These are phyloP conservation scores for Folsomia manolachei DNA, from an alignment of 2,888 invertebrate genomes.

Conservation along the genomic window DNA sequence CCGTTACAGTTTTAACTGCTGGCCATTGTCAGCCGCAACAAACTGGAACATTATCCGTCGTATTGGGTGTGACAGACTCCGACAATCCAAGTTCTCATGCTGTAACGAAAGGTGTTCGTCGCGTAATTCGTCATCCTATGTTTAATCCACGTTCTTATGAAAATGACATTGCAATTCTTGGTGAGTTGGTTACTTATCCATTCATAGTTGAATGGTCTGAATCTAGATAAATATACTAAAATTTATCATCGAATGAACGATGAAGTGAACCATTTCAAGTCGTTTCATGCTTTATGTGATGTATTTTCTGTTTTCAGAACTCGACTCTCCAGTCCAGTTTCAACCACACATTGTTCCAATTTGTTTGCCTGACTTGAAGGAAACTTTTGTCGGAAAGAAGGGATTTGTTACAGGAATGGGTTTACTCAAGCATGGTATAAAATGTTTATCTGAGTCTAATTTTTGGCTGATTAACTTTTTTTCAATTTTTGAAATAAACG, in stretches of 20 bases:
- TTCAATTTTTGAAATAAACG: background rate
- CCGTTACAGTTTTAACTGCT: conserved; percentile 10
- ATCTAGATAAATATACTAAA: too few relatives aligned
- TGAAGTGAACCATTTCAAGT: too few relatives aligned
- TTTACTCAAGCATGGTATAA: conserved; percentile 74
- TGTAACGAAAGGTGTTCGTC: conserved; percentile 74
- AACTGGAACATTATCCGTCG: conserved; percentile 32
- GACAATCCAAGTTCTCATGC: conserved; percentile 52
- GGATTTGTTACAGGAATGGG: conserved; percentile 93
- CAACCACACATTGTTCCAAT: conserved; percentile 88
- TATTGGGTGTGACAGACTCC: conserved; percentile 33
- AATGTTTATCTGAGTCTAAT: background rate
- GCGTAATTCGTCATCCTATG: conserved; percentile 81
- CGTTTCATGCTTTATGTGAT: too few relatives aligned
- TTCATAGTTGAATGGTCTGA: too few relatives aligned
- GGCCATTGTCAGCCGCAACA: conserved; percentile 36
- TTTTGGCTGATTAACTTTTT: background rate
- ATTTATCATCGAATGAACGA: too few relatives aligned
- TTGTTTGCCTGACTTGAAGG: conserved; percentile 72
- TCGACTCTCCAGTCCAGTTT: conserved; percentile 76
- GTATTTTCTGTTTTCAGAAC: too few relatives aligned
- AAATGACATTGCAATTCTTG: conserved; percentile 82
- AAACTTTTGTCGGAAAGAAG: conserved; percentile 79
- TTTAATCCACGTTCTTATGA: conserved; percentile 88
- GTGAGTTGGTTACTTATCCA: too few relatives aligned